Evolutionary conservation across 2,113 vertebrate genomes (phyloP).

Genomic region (Pluvialis apricaria): DNA sequence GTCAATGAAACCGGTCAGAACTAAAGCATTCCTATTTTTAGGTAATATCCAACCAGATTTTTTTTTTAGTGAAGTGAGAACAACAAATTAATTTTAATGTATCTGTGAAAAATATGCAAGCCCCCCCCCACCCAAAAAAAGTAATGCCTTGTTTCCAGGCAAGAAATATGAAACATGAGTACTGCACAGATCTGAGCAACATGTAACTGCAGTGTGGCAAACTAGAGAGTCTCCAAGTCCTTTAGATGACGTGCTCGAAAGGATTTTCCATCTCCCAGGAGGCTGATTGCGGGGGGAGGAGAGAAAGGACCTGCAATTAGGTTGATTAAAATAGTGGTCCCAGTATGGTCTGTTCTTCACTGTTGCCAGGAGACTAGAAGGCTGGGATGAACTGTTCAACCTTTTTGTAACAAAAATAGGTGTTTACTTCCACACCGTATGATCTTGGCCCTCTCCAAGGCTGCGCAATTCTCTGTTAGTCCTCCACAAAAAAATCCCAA

Average conservation of each 20-base stretch:
- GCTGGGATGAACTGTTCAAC: constrained; percentile 8
- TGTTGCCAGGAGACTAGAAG: constrained; percentile 54
- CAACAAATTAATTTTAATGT: background rate
- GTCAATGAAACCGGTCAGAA: background rate
- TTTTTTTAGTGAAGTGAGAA: background rate
- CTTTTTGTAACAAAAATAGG: constrained; percentile 33
- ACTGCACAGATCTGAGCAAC: background rate
- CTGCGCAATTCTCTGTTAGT: background rate
- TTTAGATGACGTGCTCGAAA: background rate
- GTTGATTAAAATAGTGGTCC: constrained; percentile 57
- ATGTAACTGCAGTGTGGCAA: background rate
- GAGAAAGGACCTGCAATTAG: constrained; percentile 42
- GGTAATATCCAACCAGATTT: background rate
- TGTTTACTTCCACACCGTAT: background rate
- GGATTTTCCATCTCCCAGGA: constrained; percentile 22
- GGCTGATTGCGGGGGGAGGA: constrained; percentile 23
- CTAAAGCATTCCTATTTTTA: background rate
- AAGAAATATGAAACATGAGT: background rate
- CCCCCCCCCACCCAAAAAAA: background rate
- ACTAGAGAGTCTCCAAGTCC: background rate
- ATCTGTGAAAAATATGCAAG: background rate
- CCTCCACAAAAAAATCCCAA: background rate
- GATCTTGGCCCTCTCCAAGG: background rate
- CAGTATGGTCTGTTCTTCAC: constrained; percentile 24
- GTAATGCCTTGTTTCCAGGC: background rate